Evolutionary conservation across 2,888 invertebrate genomes (phyloP).

Genomic region (Drosophila paramelanica): DNA sequence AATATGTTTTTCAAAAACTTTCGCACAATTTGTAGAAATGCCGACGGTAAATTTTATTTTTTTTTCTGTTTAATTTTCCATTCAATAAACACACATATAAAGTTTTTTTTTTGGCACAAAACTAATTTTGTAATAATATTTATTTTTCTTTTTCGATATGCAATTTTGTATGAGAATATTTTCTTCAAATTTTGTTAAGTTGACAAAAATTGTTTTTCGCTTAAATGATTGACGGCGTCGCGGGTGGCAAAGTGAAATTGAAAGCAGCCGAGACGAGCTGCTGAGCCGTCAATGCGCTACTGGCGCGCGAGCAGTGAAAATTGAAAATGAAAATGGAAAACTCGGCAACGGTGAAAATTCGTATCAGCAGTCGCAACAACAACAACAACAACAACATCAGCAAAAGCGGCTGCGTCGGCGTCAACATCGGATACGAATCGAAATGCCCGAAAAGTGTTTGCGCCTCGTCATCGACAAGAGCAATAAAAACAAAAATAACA

Average conservation of each 20-base stretch:
- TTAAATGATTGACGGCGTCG: constrained; percentile 19
- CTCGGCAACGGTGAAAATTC: constrained; percentile 70
- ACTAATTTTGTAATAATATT: constrained; percentile 2
- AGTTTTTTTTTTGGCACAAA: constrained; percentile 4
- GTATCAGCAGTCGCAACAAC: constrained; percentile 41
- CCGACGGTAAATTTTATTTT: constrained; percentile 49
- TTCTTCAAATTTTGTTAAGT: background rate
- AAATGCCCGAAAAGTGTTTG: constrained; percentile 67
- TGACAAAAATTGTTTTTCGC: constrained; percentile 21
- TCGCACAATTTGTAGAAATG: constrained; percentile 34
- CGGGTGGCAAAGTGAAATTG: constrained; percentile 50
- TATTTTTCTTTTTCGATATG: constrained; percentile 15
- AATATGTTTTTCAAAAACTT: constrained; percentile 23
- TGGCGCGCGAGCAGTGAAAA: constrained; percentile 82
- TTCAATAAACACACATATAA: constrained; percentile 8
- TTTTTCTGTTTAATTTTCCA: constrained; percentile 1
- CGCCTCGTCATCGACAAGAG: constrained; percentile 47
- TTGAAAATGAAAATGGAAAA: constrained; percentile 81
- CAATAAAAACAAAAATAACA: constrained; percentile 6
- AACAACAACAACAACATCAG: constrained; percentile 13
- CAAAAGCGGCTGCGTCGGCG: constrained; percentile 72
- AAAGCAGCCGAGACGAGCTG: constrained; percentile 82
- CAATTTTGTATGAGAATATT: constrained; percentile 1
- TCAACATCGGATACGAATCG: constrained; percentile 57
- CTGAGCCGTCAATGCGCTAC: constrained; percentile 83